Evolutionary conservation across 2,113 vertebrate genomes (phyloP), one percentile per base, ranked within the genome.

Genomic region (Etheostoma spectabile): DNA sequence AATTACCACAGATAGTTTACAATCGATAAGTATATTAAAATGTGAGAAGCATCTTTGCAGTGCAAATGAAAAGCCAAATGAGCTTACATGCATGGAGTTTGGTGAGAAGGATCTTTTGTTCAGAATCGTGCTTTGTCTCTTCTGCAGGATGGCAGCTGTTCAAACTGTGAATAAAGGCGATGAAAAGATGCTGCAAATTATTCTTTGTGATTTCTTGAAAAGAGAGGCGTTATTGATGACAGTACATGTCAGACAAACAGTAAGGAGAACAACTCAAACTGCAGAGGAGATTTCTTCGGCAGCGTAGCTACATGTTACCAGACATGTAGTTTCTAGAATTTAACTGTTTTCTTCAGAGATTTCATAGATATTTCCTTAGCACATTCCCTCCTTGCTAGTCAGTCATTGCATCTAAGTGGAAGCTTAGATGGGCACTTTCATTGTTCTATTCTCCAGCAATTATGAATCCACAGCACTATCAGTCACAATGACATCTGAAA

Each of bases 401-500:
- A 53, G 35, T 68, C 18, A 80, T 90, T 88, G 48, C 33, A 30
- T 84, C 61, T 46, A 69, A 88, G 86, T 74, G 75, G 80, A 86
- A 81, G 83, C 65, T 80, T n/a, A 89, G 55, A 72, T 15, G 1
- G 12, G 8, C 30, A 18, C 64, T 77, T 71, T 77, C n/a, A 76
- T 68, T 83, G 38, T 74, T 82, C 57, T 81, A 45, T 71, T 83
- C 74, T 78, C 19, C 35, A 73, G 63, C 61, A 87, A 85, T 84
- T 83, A 83, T 59, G 48, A 74, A 77, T 79, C 77, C 68, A 57
- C 74, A 73, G 42, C 30, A 52, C 65, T 49, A 81, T 80, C 74
- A 89, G 53, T 84, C 71, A 73, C n/a, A 14, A 70, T 76, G 85
- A 80, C 69, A 80, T 81, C 67, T 78, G 61, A 88, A 79, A 89